Conservation (phyloP, 2,113 vertebrate species). For the Poecilia latipinna region DNA sequence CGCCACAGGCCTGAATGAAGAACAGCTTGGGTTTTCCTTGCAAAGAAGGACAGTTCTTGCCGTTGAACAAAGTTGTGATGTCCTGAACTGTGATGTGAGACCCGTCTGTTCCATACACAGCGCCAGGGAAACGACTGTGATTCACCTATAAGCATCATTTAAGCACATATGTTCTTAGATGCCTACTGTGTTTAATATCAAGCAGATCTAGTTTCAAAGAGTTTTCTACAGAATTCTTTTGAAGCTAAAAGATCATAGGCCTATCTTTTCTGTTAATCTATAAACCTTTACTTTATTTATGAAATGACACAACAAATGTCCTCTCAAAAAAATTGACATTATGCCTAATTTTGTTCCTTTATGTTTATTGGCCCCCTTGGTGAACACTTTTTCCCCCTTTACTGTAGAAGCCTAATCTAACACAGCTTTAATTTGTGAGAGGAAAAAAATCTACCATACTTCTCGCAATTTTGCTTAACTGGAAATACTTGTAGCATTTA, state of each 20-base stretch:
- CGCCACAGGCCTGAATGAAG: constrained; percentile 97
- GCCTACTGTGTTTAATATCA: background rate
- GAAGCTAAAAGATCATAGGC: background rate
- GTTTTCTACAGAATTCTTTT: too few species aligned
- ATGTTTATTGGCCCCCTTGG: too few species aligned
- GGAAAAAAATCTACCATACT: too few species aligned
- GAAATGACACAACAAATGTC: too few species aligned
- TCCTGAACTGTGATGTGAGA: constrained; percentile 81
- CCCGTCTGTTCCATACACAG: constrained; percentile 89
- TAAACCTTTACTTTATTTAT: too few species aligned
- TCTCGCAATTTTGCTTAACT: too few species aligned
- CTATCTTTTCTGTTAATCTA: background rate
- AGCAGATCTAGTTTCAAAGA: background rate
- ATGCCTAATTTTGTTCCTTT: too few species aligned
- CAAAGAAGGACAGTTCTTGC: constrained; percentile 85
- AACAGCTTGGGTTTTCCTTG: constrained; percentile 96
- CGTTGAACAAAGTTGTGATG: constrained; percentile 90
- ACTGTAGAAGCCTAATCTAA: too few species aligned
- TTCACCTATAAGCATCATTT: constrained; percentile 80
- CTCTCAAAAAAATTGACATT: too few species aligned
- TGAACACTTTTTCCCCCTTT: too few species aligned
- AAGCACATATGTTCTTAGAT: background rate
- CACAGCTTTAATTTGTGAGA: too few species aligned
- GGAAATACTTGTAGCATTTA: too few species aligned
- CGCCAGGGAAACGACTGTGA: constrained; percentile 91